These are phyloP conservation scores for Carettochelys insculpta DNA, from an alignment of 2,113 vertebrate species.

Conservation along the genomic window DNA sequence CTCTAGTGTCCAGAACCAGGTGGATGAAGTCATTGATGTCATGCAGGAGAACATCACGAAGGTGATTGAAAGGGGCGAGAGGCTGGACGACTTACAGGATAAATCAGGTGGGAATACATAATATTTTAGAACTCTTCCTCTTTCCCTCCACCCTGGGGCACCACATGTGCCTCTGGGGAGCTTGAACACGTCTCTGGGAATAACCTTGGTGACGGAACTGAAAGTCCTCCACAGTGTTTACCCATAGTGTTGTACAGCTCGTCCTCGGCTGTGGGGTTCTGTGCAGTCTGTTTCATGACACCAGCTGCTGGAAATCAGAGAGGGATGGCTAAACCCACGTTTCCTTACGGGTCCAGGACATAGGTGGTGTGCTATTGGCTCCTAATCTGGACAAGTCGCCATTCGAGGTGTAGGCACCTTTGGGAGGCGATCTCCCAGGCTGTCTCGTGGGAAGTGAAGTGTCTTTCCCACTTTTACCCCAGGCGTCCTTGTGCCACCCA, in stretches of 20 bases:
- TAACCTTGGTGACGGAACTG: background rate
- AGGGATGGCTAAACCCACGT: background rate
- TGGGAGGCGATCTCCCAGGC: too few relatives aligned
- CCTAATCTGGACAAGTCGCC: too few relatives aligned
- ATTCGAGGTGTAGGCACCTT: too few relatives aligned
- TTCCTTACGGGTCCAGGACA: background rate
- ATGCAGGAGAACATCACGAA: conserved; percentile 99
- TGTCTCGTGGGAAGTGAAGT: too few relatives aligned
- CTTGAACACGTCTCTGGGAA: background rate
- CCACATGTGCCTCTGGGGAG: background rate
- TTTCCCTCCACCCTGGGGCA: background rate
- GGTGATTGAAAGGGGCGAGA: conserved; percentile 96
- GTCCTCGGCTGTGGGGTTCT: background rate
- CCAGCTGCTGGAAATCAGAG: background rate
- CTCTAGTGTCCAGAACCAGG: conserved; percentile 95
- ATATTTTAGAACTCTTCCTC: background rate
- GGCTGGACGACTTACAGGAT: conserved; percentile 96
- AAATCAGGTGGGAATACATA: conserved; percentile 89
- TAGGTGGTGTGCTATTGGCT: too few relatives aligned
- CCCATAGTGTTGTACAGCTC: background rate
- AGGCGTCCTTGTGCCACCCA: too few relatives aligned
- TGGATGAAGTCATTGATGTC: conserved; percentile 98
- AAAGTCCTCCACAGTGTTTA: too few relatives aligned
- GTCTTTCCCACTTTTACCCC: too few relatives aligned
- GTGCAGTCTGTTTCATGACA: background rate